A percentile compares a stretch with the other conserved stretches of the same genome.
Conservation (phyloP, 1,140 invertebrate genomes). For the Diachasmimorpha longicaudata region DNA sequence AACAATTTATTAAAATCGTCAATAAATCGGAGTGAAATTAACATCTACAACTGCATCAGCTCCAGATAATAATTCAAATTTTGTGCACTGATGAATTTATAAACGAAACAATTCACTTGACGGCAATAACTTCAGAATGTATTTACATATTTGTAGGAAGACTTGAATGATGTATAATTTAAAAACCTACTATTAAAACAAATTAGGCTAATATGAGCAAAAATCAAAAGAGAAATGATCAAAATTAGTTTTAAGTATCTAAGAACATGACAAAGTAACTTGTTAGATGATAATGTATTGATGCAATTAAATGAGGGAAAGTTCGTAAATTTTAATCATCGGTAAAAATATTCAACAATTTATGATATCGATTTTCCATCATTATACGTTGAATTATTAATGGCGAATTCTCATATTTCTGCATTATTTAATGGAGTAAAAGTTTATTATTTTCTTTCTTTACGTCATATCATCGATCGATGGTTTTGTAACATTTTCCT, state of each 20-base stretch:
- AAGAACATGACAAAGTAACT: slow-evolving; percentile 35
- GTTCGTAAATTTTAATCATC: not conserved
- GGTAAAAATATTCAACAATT: no score
- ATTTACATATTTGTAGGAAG: not conserved
- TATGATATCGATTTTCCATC: no score
- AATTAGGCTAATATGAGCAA: slow-evolving; percentile 9
- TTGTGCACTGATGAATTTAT: no score
- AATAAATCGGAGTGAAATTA: no score
- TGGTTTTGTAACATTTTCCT: not conserved
- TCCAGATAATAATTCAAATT: no score
- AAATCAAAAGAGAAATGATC: slow-evolving; percentile 60
- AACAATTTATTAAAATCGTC: no score
- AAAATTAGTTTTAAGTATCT: slow-evolving; percentile 60
- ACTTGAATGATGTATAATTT: not conserved
- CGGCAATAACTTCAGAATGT: not conserved
- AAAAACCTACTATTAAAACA: not conserved
- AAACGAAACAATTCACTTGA: no score
- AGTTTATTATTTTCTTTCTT: no score
- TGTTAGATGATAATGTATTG: slow-evolving; percentile 17
- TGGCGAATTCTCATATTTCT: not conserved
- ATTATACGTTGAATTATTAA: no score
- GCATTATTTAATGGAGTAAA: not conserved
- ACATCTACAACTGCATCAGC: no score
- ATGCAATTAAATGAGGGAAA: not conserved
- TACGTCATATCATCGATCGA: no score